Conservation (phyloP, 2,797 vertebrate genomes). For the Neosalanx taihuensis region DNA sequence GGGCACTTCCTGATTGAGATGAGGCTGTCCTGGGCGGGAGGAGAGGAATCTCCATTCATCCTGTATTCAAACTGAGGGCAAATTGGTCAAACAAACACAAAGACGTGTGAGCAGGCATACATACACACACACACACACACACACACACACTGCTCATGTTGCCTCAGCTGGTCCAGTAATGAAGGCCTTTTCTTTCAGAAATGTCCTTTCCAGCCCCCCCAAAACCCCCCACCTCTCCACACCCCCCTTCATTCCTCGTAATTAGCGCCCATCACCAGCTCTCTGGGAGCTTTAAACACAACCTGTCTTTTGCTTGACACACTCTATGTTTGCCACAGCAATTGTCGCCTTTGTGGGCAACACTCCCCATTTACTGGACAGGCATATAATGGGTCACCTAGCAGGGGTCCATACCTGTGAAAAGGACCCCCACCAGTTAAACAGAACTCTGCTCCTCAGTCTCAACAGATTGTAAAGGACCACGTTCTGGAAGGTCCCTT, state of each 20-base stretch:
- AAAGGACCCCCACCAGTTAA: slow-evolving; percentile 72
- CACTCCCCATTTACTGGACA: slow-evolving; percentile 71
- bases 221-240: slow-evolving; percentile 20
- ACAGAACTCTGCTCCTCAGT: slow-evolving; percentile 66
- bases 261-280: slow-evolving; percentile 74
- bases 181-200: slow-evolving; percentile 61
- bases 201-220: slow-evolving; percentile 32
- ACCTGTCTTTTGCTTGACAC: slow-evolving; percentile 72
- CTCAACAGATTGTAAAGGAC: slow-evolving; percentile 71
- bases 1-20: slow-evolving; percentile 33
- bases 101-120: slow-evolving; percentile 22
- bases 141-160: slow-evolving; percentile 26
- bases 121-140: slow-evolving; percentile 28
- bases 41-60: slow-evolving; percentile 43
- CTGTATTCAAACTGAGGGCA: slow-evolving; percentile 53
- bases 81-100: slow-evolving; percentile 50
- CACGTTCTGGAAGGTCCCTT: slow-evolving; percentile 70
- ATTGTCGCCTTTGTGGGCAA: slow-evolving; percentile 74
- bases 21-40: slow-evolving; percentile 47
- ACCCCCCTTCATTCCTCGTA: slow-evolving; percentile 44
- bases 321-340: slow-evolving; percentile 72
- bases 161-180: slow-evolving; percentile 69
- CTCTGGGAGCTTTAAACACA: slow-evolving; percentile 71
- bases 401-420: slow-evolving; percentile 79
- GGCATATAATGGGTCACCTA: slow-evolving; percentile 68